Percentiles rank a stretch among this genome's conserved stretches.
Conservation (phyloP, 2,888 invertebrate genomes). For the Sarcophaga subvicina region DNA sequence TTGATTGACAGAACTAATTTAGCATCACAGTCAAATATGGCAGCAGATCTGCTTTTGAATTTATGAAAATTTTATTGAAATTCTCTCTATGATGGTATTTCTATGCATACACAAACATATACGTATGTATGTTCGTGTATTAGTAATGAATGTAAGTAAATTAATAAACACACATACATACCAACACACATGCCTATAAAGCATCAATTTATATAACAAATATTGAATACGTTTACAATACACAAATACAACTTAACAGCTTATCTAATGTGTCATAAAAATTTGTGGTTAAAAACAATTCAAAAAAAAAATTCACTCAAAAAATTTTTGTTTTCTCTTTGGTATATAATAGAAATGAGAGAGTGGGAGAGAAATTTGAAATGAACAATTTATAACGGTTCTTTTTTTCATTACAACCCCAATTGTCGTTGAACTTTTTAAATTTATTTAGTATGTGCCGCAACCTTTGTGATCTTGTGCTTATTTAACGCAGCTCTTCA, state of each 20-base stretch:
- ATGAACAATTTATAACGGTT: too few species aligned
- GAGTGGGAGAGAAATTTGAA: too few species aligned
- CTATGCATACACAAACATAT: background rate
- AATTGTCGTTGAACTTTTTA: background rate
- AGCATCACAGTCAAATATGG: constrained; percentile 62
- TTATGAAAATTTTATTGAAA: constrained; percentile 53
- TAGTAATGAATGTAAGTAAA: constrained; percentile 15
- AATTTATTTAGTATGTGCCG: background rate
- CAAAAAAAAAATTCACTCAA: background rate
- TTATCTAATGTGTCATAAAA: constrained; percentile 49
- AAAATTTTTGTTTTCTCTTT: too few species aligned
- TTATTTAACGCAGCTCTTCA: background rate
- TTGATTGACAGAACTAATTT: constrained; percentile 71
- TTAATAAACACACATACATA: background rate
- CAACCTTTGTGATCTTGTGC: constrained; percentile 34
- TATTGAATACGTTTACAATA: constrained; percentile 14
- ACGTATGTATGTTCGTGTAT: background rate
- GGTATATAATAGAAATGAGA: too few species aligned
- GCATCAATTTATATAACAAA: background rate
- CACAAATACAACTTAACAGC: background rate
- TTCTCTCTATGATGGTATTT: background rate
- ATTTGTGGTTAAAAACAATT: constrained; percentile 17
- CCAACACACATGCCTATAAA: background rate
- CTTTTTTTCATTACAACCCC: too few species aligned
- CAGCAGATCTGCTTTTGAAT: constrained; percentile 52